Evolutionary conservation across 37 sponge, comb jelly and placozoan species (phyloP).

Genomic region (Petrosia ficiformis): DNA sequence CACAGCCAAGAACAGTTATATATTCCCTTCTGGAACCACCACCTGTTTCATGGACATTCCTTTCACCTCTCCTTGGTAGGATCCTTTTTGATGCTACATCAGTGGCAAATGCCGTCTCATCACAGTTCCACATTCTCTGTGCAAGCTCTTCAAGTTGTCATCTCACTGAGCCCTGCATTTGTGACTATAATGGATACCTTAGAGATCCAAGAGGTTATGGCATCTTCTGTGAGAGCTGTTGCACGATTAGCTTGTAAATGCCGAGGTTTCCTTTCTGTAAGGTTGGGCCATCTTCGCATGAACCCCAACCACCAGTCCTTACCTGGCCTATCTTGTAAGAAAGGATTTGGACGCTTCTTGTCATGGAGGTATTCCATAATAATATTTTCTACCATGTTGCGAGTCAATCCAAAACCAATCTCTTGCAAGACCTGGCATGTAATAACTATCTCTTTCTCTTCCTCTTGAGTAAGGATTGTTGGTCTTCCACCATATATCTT

Average conservation of each 20-base stretch:
- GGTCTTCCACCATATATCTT: conserved; percentile 32
- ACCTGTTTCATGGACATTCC: conserved; percentile 44
- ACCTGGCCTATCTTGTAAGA: conserved; percentile 31
- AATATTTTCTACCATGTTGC: conserved; percentile 35
- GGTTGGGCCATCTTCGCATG: conserved; percentile 27
- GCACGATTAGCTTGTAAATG: conserved; percentile 21
- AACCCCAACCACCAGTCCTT: conserved; percentile 50
- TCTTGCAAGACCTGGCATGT: conserved; percentile 37
- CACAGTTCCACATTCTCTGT: conserved; percentile 42
- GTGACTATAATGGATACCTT: neutral
- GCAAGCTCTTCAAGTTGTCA: no score
- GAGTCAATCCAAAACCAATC: no score
- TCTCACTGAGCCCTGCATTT: neutral
- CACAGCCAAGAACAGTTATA: conserved; percentile 37
- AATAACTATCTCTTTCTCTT: conserved; percentile 51
- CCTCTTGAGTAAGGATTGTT: conserved; percentile 28
- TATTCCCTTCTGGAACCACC: conserved; percentile 43
- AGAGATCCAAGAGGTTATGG: conserved; percentile 8
- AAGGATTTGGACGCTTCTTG: conserved; percentile 31
- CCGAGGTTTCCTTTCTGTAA: conserved; percentile 22
- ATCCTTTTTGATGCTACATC: conserved; percentile 24
- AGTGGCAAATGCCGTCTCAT: conserved; percentile 53
- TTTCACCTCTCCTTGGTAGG: conserved; percentile 29
- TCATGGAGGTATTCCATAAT: conserved; percentile 41
- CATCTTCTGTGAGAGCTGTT: conserved; percentile 12